Percentiles rank a stretch among this genome's conserved stretches.
Conservation (phyloP, 2,797 vertebrate genomes). For the Rhinophrynus dorsalis region DNA sequence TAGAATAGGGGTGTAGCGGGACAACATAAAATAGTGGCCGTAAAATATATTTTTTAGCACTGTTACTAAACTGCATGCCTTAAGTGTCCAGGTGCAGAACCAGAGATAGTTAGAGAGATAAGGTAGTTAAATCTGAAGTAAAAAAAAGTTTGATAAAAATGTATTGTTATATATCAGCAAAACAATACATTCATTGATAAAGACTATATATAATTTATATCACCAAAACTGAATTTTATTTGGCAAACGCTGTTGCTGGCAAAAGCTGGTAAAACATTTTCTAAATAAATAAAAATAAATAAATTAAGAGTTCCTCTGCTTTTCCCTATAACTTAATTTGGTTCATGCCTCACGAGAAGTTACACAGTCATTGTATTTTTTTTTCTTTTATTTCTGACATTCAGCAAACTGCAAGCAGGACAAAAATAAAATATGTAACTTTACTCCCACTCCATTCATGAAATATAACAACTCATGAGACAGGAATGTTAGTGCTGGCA, state of each 20-base stretch:
- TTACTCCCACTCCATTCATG: conserved; percentile 11
- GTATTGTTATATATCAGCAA: no score
- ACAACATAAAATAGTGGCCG: conserved; percentile 22
- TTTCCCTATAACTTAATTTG: no score
- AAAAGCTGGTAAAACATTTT: no score
- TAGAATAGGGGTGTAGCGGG: background rate
- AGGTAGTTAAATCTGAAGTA: conserved; percentile 11
- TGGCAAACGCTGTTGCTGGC: no score
- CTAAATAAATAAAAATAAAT: no score
- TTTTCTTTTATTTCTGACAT: conserved; percentile 5
- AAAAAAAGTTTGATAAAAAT: conserved; percentile 11
- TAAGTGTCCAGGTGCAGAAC: background rate
- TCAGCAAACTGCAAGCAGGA: background rate
- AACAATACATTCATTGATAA: no score
- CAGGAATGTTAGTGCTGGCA: background rate
- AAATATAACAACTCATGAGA: background rate
- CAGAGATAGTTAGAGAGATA: background rate
- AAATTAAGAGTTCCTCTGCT: no score
- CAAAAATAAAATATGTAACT: background rate
- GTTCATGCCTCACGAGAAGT: no score
- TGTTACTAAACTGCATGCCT: background rate
- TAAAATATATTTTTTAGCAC: conserved; percentile 30
- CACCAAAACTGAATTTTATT: no score
- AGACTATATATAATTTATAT: no score
- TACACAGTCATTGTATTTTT: no score